Evolutionary conservation across 2,113 vertebrate species (phyloP), one percentile per base, ranked within the genome.

Genomic region (Tricholaema leucomelas): DNA sequence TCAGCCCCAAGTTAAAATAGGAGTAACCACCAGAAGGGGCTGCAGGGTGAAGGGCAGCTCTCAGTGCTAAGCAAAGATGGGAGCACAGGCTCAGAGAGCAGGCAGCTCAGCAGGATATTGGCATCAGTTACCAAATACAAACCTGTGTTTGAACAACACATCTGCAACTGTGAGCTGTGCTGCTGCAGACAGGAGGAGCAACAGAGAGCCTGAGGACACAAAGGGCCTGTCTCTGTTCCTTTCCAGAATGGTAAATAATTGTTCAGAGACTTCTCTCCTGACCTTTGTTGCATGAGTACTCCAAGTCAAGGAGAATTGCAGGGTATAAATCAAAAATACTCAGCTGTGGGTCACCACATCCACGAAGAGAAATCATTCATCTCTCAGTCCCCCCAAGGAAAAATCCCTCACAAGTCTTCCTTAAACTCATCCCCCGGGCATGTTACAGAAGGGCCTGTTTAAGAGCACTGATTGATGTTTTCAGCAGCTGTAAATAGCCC

Each of bases 241-340:
- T 33, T 59, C 48, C 65, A 54, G 56, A 85, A 83, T 10, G 65
- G 44, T 80, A 91, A 80, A 91, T 76, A 91, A 72, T 56, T 92
- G n/a, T 91, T 91, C 65, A 67, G 72, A 95, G 69, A 64, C 54
- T 61, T 77, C 85, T 91, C 67, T 56, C 67, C 46, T 83, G 67
- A 87, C 79, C 69, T 93, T 85, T 93, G 23, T 61, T 93, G 40
- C 65, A 74, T 54, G 54, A 82, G 38, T 50, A 73, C 30, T 85
- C 64, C 65, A 89, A 91, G 64, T 75, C 89, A 94, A 85, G 64
- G 58, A 78, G 69, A 94, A 92, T 91, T 96, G 91, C 40, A 87
- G 76, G 18, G 42, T 59, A 15, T 89, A 85, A 93, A 92, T 91
- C 61, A 83, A 61, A 94, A 87, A 67, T 80, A 74, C 38, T 67